These are phyloP conservation scores for Micronycteris hirsuta DNA, from an alignment of 2,113 vertebrate species.

Conservation along the genomic window DNA sequence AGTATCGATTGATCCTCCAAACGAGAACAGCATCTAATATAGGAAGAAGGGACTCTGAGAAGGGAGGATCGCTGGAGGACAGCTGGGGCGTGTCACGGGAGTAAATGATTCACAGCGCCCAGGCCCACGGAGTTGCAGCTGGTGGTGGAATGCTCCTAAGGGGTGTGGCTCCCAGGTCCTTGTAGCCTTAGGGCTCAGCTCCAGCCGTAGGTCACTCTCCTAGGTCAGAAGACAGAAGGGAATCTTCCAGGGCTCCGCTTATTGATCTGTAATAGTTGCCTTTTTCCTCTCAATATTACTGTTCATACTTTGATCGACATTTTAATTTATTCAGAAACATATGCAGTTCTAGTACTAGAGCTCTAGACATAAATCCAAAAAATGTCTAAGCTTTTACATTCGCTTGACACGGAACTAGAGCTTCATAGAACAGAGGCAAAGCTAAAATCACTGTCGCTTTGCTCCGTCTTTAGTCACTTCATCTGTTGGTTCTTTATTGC, in stretches of 20 bases:
- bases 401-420: background rate
- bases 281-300: background rate
- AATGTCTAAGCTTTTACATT: background rate
- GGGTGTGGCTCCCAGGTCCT: too few species aligned
- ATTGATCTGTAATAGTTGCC: background rate
- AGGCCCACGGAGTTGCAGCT: background rate
- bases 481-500: background rate
- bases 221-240: background rate
- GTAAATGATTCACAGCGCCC: background rate
- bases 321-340: background rate
- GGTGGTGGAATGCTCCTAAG: background rate
- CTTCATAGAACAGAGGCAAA: background rate
- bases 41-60: background rate
- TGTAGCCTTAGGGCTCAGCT: background rate
- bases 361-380: background rate
- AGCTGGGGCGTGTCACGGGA: background rate
- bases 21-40: background rate
- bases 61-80: background rate
- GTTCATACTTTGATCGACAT: background rate
- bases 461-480: background rate
- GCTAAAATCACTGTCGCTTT: background rate
- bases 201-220: background rate
- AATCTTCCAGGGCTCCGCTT: background rate
- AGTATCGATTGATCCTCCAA: background rate
- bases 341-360: background rate